Evolutionary conservation across 2,888 invertebrate genomes (phyloP).

Genomic region (Diaprepes abbreviatus): DNA sequence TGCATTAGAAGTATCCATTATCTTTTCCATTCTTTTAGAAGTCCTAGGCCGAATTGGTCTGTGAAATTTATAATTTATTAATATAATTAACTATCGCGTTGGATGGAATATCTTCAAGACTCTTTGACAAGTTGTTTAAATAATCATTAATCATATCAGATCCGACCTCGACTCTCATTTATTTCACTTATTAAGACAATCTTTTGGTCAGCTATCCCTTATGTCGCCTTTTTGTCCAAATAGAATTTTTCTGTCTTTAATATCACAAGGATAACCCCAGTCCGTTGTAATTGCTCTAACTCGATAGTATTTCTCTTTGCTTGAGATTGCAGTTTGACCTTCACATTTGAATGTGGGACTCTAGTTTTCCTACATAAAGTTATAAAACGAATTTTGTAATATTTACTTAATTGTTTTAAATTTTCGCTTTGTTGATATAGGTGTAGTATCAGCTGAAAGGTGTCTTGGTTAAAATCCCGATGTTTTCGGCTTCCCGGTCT

Average conservation of each 20-base stretch:
- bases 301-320: neutral
- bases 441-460: no score
- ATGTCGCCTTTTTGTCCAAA: neutral
- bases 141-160: constrained; percentile 44
- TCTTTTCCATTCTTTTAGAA: neutral
- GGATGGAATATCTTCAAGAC: constrained; percentile 31
- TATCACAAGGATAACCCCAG: neutral
- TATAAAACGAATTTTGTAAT: neutral
- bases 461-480: neutral
- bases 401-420: neutral
- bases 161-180: constrained; percentile 42
- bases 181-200: constrained; percentile 45
- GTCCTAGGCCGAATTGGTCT: constrained; percentile 44
- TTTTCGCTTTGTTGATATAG: no score
- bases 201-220: constrained; percentile 9
- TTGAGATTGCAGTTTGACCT: neutral
- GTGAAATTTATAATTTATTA: constrained; percentile 49
- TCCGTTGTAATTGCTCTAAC: no score
- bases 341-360: neutral
- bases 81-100: constrained; percentile 42
- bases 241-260: neutral
- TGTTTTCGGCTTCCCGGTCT: no score
- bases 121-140: constrained; percentile 41
- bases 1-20: neutral
- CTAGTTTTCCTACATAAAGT: no score